Conservation (phyloP, 2,888 invertebrate genomes). For the Steinernema carpocapsae region DNA sequence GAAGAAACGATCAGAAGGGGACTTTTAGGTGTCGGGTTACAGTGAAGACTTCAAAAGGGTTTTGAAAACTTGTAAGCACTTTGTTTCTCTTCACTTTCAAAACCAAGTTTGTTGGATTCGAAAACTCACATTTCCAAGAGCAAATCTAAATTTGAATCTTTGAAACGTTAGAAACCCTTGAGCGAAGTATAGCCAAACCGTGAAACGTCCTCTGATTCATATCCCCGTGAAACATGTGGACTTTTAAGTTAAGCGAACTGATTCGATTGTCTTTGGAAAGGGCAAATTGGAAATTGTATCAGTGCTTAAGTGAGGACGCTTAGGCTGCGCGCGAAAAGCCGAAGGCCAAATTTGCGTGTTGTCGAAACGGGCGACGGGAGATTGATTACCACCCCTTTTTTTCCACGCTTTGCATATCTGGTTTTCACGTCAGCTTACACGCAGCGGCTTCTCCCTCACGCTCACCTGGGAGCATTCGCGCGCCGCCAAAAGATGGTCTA, state of each 20-base stretch:
- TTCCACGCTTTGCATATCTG: constrained; percentile 32
- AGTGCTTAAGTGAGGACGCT: constrained; percentile 20
- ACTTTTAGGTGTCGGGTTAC: no score
- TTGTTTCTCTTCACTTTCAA: no score
- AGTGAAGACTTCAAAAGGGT: no score
- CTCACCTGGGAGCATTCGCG: constrained; percentile 12
- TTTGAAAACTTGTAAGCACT: no score
- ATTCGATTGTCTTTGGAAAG: constrained; percentile 17
- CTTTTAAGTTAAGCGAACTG: constrained; percentile 8
- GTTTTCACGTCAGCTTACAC: constrained; percentile 31
- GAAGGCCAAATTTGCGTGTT: constrained; percentile 30
- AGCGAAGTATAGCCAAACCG: neutral
- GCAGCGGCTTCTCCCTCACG: neutral
- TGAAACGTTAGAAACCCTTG: no score
- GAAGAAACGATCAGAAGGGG: no score
- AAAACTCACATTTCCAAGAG: no score
- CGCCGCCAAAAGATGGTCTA: neutral
- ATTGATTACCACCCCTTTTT: constrained; percentile 23
- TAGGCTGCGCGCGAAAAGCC: constrained; percentile 10
- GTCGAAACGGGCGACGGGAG: constrained; percentile 10
- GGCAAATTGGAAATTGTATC: constrained; percentile 32
- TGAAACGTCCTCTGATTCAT: neutral
- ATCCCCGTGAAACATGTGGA: neutral
- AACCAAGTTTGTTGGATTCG: no score
- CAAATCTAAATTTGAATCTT: no score